phyloP scores from a whole-genome alignment of 2,113 vertebrate species.

The Silurus glanis region DNA sequence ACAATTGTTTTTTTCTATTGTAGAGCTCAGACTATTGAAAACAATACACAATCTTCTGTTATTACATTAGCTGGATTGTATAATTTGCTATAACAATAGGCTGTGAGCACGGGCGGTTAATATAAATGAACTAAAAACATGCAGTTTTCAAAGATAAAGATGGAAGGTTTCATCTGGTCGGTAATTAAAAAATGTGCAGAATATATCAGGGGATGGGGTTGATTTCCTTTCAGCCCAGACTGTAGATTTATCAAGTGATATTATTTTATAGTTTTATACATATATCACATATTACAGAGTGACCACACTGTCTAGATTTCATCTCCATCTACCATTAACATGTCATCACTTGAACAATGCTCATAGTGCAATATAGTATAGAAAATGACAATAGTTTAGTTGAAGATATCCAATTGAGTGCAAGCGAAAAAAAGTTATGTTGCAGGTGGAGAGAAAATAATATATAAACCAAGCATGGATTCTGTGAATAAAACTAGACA shows the following conservation, averaged over 20 bases:
- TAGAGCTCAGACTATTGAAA: background rate
- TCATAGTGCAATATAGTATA: background rate
- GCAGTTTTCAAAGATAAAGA: background rate
- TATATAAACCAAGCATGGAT: background rate
- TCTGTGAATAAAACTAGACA: background rate
- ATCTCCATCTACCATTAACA: background rate
- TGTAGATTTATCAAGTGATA: background rate
- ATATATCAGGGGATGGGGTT: background rate
- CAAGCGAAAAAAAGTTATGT: background rate
- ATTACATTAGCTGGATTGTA: background rate
- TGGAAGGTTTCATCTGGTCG: background rate
- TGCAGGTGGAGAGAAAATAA: background rate
- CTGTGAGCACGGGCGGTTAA: background rate
- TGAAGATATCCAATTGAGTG: background rate
- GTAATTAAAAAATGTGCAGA: background rate
- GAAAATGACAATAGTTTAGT: background rate
- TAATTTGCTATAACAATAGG: background rate
- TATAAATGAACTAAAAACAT: background rate
- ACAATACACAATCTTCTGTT: background rate
- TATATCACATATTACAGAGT: background rate
- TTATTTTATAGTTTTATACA: background rate
- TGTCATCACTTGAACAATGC: background rate
- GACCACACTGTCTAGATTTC: background rate
- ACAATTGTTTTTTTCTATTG: background rate
- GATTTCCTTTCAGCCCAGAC: background rate